Evolutionary conservation across 2,797 vertebrate genomes (phyloP).

Genomic region (Enteromius viviparus): DNA sequence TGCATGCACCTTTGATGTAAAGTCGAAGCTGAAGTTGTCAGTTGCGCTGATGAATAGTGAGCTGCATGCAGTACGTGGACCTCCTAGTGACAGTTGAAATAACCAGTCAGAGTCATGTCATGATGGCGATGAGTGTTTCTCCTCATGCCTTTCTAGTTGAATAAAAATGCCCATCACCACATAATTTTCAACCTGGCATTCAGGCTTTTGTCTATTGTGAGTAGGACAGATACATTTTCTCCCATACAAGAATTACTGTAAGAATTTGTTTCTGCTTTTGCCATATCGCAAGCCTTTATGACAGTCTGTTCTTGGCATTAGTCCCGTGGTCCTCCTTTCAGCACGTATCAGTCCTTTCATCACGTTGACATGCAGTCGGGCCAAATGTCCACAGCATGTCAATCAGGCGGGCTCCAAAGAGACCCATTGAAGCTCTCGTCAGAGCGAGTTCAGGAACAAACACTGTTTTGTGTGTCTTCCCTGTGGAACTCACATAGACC

Average conservation of each 20-base stretch:
- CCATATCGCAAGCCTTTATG: constrained; percentile 30
- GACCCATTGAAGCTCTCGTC: constrained; percentile 57
- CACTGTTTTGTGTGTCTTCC: constrained; percentile 54
- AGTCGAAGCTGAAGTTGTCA: constrained; percentile 12
- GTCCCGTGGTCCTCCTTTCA: constrained; percentile 40
- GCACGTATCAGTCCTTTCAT: constrained; percentile 53
- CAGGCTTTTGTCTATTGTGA: constrained; percentile 10
- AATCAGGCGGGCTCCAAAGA: constrained; percentile 57
- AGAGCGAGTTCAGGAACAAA: constrained; percentile 52
- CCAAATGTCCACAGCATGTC: constrained; percentile 60
- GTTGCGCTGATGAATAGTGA: constrained; percentile 13
- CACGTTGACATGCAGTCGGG: constrained; percentile 56
- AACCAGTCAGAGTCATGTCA: constrained; percentile 32
- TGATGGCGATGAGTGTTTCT: constrained; percentile 22
- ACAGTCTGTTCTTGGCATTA: constrained; percentile 39
- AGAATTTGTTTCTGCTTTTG: constrained; percentile 35
- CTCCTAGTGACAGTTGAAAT: constrained; percentile 35
- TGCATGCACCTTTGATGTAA: constrained; percentile 21
- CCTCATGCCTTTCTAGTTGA: constrained; percentile 20
- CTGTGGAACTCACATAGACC: constrained; percentile 18
- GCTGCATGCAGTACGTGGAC: neutral
- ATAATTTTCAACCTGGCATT: constrained; percentile 15
- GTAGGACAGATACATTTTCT: constrained; percentile 19
- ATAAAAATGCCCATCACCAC: constrained; percentile 3
- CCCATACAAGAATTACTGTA: constrained; percentile 26